A percentile compares a stretch with the other conserved stretches of the same genome.
These are phyloP conservation scores for Zelleria hepariella DNA, from an alignment of 2,888 invertebrate species.

Conservation along the genomic window DNA sequence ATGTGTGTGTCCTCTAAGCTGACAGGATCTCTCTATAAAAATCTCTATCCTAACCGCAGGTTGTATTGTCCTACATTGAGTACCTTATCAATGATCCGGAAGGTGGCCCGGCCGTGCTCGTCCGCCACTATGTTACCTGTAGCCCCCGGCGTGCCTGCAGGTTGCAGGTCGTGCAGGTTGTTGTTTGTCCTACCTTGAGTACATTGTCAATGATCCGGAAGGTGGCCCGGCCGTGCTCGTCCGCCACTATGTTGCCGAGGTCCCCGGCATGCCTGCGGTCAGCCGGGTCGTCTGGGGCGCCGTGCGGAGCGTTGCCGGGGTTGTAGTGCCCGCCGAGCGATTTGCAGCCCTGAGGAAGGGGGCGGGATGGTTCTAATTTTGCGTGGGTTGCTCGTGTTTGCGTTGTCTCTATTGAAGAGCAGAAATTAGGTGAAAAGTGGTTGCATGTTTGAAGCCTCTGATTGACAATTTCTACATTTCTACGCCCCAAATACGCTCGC, in stretches of 20 bases:
- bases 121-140: conserved; percentile 87
- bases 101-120: conserved; percentile 75
- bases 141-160: conserved; percentile 87
- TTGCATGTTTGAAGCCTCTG: too few relatives aligned
- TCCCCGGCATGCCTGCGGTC: conserved; percentile 87
- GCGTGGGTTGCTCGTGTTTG: too few relatives aligned
- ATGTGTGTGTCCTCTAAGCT: too few relatives aligned
- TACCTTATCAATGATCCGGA: conserved; percentile 43
- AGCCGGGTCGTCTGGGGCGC: conserved; percentile 76
- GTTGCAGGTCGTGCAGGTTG: conserved; percentile 66
- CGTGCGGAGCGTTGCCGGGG: conserved; percentile 81
- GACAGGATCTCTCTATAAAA: too few relatives aligned
- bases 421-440: too few relatives aligned
- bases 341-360: conserved; percentile 80
- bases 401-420: too few relatives aligned
- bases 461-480: too few relatives aligned
- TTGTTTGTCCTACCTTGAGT: conserved; percentile 61
- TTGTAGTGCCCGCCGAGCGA: conserved; percentile 95
- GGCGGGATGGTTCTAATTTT: too few relatives aligned
- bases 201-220: conserved; percentile 47
- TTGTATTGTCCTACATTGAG: conserved; percentile 42
- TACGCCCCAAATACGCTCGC: too few relatives aligned
- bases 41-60: too few relatives aligned
- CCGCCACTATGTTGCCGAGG: conserved; percentile 86
- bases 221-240: conserved; percentile 76